A percentile compares a stretch with the other conserved stretches of the same genome.
Evolutionary conservation across 1,140 invertebrate species (phyloP).

Genomic region (Tetramorium parvispinum): DNA sequence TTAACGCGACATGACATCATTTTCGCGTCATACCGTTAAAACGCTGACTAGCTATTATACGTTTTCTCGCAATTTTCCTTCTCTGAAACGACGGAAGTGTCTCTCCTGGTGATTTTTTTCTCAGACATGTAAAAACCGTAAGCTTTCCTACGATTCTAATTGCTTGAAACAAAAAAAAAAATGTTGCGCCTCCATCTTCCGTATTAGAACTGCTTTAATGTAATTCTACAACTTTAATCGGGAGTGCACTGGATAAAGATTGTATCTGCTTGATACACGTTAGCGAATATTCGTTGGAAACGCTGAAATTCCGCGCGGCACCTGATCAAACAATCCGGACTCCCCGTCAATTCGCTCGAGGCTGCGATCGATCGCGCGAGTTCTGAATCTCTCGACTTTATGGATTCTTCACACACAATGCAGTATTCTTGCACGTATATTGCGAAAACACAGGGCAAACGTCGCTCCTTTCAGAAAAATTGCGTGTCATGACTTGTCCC

Average conservation of each 20-base stretch:
- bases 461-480: not conserved
- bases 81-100: not conserved
- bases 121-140: not conserved
- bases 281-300: constrained; percentile 5
- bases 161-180: not conserved
- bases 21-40: constrained; percentile 38
- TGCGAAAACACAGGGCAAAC: not conserved
- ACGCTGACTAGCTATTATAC: not conserved
- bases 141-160: not conserved
- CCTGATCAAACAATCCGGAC: constrained; percentile 49
- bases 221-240: not conserved
- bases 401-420: not conserved
- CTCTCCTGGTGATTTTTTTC: not conserved
- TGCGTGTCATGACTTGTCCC: not conserved
- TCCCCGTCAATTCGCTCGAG: constrained; percentile 23
- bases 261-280: not conserved
- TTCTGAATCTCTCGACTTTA: not conserved
- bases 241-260: not conserved
- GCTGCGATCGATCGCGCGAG: constrained; percentile 3
- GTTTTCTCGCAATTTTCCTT: constrained; percentile 1
- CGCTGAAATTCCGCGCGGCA: constrained; percentile 28
- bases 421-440: not conserved
- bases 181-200: not conserved
- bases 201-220: not conserved
- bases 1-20: constrained; percentile 34